phyloP scores from a whole-genome alignment of 1,140 invertebrate genomes.

The Drosophila gunungcola region DNA sequence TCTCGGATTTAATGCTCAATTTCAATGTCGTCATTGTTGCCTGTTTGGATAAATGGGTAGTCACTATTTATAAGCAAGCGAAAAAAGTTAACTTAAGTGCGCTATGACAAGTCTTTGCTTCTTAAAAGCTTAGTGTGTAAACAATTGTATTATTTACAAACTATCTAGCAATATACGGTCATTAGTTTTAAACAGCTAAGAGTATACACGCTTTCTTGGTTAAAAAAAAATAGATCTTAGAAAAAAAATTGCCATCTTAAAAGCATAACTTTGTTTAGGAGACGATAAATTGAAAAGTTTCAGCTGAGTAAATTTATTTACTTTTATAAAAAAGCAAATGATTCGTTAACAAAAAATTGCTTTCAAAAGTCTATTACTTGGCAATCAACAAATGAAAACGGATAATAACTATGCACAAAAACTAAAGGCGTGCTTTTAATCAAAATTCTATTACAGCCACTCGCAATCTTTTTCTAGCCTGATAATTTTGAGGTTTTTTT shows the following conservation, averaged over 20 bases:
- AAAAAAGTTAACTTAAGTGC: constrained; percentile 9
- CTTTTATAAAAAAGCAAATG: not conserved
- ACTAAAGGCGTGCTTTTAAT: constrained; percentile 3
- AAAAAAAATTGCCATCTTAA: not conserved
- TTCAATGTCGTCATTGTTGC: constrained; percentile 46
- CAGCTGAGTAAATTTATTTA: constrained; percentile 4
- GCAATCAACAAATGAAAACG: constrained; percentile 1
- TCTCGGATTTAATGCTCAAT: constrained; percentile 22
- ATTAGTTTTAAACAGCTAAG: not conserved
- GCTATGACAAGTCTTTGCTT: not conserved
- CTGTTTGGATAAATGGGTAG: constrained; percentile 28
- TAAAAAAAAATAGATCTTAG: not conserved
- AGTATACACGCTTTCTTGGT: not conserved
- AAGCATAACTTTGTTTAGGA: not conserved
- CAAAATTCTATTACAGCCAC: not conserved
- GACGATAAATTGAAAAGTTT: not conserved
- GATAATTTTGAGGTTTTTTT: constrained; percentile 5
- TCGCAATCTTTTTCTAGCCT: constrained; percentile 2
- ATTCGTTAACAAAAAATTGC: not conserved
- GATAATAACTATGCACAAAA: constrained; percentile 17
- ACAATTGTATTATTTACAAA: not conserved
- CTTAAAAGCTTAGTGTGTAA: not conserved
- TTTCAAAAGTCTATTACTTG: constrained; percentile 5
- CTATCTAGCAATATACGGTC: not conserved
- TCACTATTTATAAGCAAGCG: constrained; percentile 11